Percentiles rank a stretch among this genome's conserved stretches.
Conservation (phyloP, 1,140 invertebrate genomes). For the Lethrus apterus region DNA sequence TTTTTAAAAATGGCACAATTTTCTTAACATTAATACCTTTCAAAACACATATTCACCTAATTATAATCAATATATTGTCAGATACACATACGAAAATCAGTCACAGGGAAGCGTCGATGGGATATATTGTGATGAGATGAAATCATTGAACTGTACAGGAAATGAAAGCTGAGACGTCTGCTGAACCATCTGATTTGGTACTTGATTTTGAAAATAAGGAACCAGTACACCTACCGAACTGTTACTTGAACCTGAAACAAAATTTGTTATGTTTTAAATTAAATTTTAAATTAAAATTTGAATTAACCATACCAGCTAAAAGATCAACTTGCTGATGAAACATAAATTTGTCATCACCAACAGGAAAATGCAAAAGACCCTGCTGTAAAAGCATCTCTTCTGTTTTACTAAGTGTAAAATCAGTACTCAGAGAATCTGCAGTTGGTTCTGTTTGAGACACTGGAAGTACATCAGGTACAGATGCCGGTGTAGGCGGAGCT, state of each 20-base stretch:
- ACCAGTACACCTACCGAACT: conserved; percentile 23
- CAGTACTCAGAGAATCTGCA: conserved; percentile 20
- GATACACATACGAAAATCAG: not conserved
- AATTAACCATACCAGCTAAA: conserved; percentile 22
- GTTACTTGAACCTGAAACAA: conserved; percentile 16
- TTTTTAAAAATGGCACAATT: too few relatives aligned
- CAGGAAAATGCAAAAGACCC: conserved; percentile 29
- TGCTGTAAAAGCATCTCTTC: conserved; percentile 33
- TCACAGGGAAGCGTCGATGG: conserved; percentile 2
- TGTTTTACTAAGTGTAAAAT: conserved; percentile 27
- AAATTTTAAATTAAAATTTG: not conserved
- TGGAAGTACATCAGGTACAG: not conserved
- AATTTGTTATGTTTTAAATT: not conserved
- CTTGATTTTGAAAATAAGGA: conserved; percentile 28
- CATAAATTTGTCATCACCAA: conserved; percentile 27
- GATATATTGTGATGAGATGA: conserved; percentile 12
- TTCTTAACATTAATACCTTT: too few relatives aligned
- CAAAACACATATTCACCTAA: too few relatives aligned
- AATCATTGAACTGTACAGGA: conserved; percentile 25
- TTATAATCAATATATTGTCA: too few relatives aligned
- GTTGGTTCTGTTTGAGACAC: not conserved
- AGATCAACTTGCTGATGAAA: conserved; percentile 28
- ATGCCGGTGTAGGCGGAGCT: conserved; percentile 8
- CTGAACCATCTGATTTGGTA: conserved; percentile 20
- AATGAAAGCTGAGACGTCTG: conserved; percentile 4